Conservation (phyloP, 1,140 invertebrate genomes). For the Colletes gigas region DNA sequence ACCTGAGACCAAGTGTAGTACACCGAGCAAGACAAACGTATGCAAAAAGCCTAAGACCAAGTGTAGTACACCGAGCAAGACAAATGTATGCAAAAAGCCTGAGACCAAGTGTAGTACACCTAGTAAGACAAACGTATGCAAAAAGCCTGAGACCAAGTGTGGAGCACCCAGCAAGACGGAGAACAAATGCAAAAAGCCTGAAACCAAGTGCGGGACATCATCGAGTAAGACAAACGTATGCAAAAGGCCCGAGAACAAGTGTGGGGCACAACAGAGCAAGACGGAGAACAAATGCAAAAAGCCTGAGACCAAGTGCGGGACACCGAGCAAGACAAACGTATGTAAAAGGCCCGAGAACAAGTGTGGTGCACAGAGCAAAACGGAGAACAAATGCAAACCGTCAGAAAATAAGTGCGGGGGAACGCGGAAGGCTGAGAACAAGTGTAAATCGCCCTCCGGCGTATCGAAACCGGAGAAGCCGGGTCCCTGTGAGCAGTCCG, state of each 20-base stretch:
- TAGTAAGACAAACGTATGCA: too few species aligned
- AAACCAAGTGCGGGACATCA: not conserved
- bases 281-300: not conserved
- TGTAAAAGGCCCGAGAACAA: too few species aligned
- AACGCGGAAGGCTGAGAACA: not conserved
- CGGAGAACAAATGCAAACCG: too few species aligned
- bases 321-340: not conserved
- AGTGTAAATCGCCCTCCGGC: not conserved
- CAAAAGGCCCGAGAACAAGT: not conserved
- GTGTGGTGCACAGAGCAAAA: too few species aligned
- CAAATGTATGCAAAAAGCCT: too few species aligned
- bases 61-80: too few species aligned
- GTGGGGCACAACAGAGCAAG: not conserved
- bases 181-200: slow-evolving; percentile 2
- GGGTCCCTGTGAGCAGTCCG: not conserved
- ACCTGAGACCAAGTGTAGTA: not conserved
- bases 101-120: not conserved
- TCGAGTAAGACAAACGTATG: too few species aligned
- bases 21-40: not conserved
- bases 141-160: slow-evolving; percentile 1
- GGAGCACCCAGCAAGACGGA: not conserved
- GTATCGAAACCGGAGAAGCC: not conserved
- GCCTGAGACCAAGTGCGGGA: not conserved
- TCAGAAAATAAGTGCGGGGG: too few species aligned
- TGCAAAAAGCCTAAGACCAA: too few species aligned